Conservation (phyloP, 1,140 invertebrate species). For the Drosophila fuyamai region DNA sequence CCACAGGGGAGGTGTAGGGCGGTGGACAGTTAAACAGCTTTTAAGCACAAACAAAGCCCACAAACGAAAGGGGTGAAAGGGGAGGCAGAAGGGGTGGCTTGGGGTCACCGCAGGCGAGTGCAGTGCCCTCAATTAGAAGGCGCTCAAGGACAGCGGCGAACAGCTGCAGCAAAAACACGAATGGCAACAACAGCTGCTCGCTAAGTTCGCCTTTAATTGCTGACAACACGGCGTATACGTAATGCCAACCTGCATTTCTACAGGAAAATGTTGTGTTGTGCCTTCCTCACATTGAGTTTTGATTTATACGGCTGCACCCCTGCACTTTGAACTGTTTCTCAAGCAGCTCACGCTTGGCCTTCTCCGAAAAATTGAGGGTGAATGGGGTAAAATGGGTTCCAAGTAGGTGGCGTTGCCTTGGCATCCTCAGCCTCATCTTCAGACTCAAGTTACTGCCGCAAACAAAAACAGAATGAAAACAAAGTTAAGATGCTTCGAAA, state of each 20-base stretch:
- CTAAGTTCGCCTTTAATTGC: conserved; percentile 66
- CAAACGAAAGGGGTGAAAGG: conserved; percentile 17
- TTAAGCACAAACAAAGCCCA: conserved; percentile 48
- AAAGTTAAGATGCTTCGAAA: conserved; percentile 3
- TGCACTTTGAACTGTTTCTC: conserved; percentile 58
- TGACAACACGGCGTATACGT: conserved; percentile 50
- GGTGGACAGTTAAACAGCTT: conserved; percentile 51
- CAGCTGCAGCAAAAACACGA: conserved; percentile 53
- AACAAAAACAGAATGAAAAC: conserved; percentile 42
- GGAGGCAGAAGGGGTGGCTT: conserved; percentile 25
- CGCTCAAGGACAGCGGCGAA: conserved; percentile 67
- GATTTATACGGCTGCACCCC: conserved; percentile 44
- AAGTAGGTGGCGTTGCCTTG: conserved; percentile 49
- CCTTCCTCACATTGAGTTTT: conserved; percentile 35
- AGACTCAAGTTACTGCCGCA: conserved; percentile 46
- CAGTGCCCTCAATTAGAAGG: conserved; percentile 77
- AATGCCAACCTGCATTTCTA: conserved; percentile 40
- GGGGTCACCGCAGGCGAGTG: conserved; percentile 70
- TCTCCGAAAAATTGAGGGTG: conserved; percentile 16
- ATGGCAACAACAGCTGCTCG: conserved; percentile 56
- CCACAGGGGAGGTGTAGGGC: conserved; percentile 7
- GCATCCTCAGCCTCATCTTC: conserved; percentile 35
- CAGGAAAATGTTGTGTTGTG: conserved; percentile 17
- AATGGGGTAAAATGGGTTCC: conserved; percentile 9
- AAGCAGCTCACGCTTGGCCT: conserved; percentile 60